These are phyloP conservation scores for Dastarcus helophoroides DNA, from an alignment of 2,888 invertebrate species.

Conservation along the genomic window DNA sequence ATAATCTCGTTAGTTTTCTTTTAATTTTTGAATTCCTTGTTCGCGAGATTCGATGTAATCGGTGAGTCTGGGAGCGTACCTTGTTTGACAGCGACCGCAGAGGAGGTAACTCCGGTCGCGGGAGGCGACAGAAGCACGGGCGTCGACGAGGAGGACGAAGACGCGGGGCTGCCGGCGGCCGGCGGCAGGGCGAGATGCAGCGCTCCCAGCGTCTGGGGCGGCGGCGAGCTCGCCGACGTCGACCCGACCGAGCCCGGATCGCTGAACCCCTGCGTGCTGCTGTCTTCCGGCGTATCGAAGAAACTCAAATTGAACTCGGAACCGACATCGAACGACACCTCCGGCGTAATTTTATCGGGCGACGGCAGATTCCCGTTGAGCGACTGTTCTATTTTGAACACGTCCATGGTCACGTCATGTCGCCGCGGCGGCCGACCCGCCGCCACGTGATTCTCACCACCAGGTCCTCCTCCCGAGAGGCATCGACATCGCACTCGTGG, in stretches of 20 bases:
- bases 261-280: conserved; percentile 53
- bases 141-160: conserved; percentile 13
- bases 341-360: conserved; percentile 48
- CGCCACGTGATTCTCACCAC: conserved; percentile 26
- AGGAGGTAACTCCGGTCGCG: conserved; percentile 23
- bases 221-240: conserved; percentile 38
- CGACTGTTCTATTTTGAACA: conserved; percentile 58
- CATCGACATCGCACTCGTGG: conserved; percentile 28
- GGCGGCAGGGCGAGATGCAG: conserved; percentile 15
- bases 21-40: not conserved
- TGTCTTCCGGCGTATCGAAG: conserved; percentile 53
- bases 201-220: conserved; percentile 29
- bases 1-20: no score
- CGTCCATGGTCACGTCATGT: conserved; percentile 46
- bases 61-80: no score
- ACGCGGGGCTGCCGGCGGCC: conserved; percentile 24
- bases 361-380: conserved; percentile 50
- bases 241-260: conserved; percentile 54
- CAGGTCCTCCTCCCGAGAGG: conserved; percentile 24
- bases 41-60: conserved; percentile 3
- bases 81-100: conserved; percentile 30
- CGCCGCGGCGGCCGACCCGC: conserved; percentile 21
- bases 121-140: conserved; percentile 28
- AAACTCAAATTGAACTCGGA: conserved; percentile 72
- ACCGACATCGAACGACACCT: conserved; percentile 62